These are phyloP conservation scores for Nilaparvata lugens DNA, from an alignment of 1,140 invertebrate genomes.

Conservation along the genomic window DNA sequence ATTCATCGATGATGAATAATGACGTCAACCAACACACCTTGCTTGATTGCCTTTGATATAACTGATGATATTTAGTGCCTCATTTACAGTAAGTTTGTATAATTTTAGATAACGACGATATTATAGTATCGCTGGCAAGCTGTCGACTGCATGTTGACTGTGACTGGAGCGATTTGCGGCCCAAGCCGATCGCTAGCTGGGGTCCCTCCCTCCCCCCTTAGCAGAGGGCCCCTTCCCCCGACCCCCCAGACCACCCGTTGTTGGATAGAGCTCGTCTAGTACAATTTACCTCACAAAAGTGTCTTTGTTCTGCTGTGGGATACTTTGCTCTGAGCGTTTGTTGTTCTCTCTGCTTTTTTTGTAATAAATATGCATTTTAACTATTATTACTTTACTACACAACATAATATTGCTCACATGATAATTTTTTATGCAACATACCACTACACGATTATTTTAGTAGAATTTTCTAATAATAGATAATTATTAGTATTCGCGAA, in stretches of 20 bases:
- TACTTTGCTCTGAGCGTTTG: not conserved
- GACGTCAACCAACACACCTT: not conserved
- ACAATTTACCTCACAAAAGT: not conserved
- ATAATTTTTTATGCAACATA: no score
- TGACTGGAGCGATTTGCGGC: not conserved
- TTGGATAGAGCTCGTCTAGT: constrained; percentile 1
- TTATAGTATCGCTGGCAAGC: not conserved
- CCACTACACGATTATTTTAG: no score
- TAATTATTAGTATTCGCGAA: no score
- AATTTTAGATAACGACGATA: not conserved
- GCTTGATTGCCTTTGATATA: constrained; percentile 2
- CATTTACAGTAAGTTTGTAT: constrained; percentile 5
- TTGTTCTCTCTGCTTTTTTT: not conserved
- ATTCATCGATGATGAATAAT: no score
- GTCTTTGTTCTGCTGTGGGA: not conserved
- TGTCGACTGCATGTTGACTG: not conserved
- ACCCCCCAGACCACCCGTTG: not conserved
- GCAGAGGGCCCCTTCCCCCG: not conserved
- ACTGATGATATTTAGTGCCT: constrained; percentile 1
- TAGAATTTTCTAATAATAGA: no score
- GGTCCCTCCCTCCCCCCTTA: not conserved
- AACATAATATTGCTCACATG: no score
- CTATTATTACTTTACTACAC: no score
- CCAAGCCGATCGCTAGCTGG: not conserved
- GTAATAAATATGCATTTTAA: no score